Evolutionary conservation across 2,888 invertebrate genomes (phyloP).

Genomic region (Oligia fasciuncula): DNA sequence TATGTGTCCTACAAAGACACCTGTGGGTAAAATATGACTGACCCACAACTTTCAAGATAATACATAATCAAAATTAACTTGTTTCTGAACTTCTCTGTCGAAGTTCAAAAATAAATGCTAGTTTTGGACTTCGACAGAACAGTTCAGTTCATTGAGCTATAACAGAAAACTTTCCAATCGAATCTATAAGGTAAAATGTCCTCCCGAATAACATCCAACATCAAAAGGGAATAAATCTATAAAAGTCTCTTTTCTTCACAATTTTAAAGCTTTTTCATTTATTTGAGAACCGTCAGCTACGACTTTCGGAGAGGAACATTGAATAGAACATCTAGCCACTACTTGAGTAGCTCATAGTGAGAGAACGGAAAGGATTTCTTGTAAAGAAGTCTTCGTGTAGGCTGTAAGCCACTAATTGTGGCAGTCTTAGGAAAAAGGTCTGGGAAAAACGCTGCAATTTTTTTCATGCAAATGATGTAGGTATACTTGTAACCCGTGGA

Average conservation of each 20-base stretch:
- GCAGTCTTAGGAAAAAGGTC: neutral
- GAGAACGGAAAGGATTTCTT: slow-evolving; percentile 9
- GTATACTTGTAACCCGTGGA: too few species aligned
- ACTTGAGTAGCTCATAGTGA: neutral
- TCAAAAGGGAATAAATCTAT: slow-evolving; percentile 3
- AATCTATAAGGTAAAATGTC: neutral
- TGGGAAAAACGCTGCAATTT: neutral
- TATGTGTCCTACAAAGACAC: neutral
- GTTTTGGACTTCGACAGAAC: too few species aligned
- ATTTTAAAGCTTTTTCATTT: slow-evolving; percentile 25
- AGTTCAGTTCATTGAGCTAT: too few species aligned
- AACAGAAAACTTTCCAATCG: neutral
- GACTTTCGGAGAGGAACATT: slow-evolving; percentile 9
- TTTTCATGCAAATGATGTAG: neutral
- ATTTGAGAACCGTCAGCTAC: slow-evolving; percentile 16
- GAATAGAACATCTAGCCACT: slow-evolving; percentile 16
- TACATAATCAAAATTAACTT: neutral
- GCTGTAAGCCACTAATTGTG: slow-evolving; percentile 16
- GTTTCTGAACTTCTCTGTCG: neutral
- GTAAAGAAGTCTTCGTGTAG: slow-evolving; percentile 14
- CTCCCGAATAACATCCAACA: neutral
- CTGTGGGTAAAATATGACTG: neutral
- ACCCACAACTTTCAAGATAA: neutral
- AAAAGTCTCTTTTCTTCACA: slow-evolving; percentile 8
- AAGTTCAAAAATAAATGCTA: neutral